phyloP scores from a whole-genome alignment of 2,888 invertebrate genomes.

The Drosophila siamana region DNA sequence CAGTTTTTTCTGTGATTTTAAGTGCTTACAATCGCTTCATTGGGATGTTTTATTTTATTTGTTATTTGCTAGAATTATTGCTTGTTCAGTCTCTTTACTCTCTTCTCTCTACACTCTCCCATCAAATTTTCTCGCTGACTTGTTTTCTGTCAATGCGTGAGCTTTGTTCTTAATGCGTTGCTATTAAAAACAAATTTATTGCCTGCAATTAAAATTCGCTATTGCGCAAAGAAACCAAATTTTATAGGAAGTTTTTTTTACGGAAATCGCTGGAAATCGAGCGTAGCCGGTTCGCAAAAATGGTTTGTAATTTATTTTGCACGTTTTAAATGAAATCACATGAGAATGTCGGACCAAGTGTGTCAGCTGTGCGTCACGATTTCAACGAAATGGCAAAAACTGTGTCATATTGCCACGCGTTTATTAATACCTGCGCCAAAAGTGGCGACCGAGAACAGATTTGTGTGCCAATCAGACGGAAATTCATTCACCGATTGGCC shows the following conservation, averaged over 20 bases:
- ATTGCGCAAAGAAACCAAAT: conserved; percentile 16
- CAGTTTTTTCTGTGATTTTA: conserved; percentile 17
- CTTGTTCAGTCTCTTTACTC: not conserved
- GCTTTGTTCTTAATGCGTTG: conserved; percentile 46
- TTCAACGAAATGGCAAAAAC: conserved; percentile 56
- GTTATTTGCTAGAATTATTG: conserved; percentile 30
- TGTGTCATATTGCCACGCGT: conserved; percentile 60
- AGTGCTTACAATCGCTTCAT: conserved; percentile 20
- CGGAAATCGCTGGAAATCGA: conserved; percentile 72
- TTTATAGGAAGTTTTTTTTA: conserved; percentile 11
- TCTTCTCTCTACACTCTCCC: too few species aligned
- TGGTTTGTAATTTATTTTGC: conserved; percentile 51
- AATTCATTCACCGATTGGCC: conserved; percentile 28
- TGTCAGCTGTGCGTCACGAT: conserved; percentile 71
- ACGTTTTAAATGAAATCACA: conserved; percentile 50
- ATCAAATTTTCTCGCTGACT: not conserved
- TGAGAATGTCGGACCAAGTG: conserved; percentile 51
- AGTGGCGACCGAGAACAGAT: conserved; percentile 43
- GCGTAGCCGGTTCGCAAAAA: conserved; percentile 52
- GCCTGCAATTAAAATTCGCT: conserved; percentile 68
- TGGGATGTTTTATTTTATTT: conserved; percentile 7
- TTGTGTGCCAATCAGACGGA: conserved; percentile 62
- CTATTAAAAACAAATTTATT: conserved; percentile 73
- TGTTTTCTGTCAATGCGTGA: not conserved
- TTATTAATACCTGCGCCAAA: conserved; percentile 68